Evolutionary conservation across 1,140 invertebrate genomes (phyloP).

Genomic region (Panulirus ornatus): DNA sequence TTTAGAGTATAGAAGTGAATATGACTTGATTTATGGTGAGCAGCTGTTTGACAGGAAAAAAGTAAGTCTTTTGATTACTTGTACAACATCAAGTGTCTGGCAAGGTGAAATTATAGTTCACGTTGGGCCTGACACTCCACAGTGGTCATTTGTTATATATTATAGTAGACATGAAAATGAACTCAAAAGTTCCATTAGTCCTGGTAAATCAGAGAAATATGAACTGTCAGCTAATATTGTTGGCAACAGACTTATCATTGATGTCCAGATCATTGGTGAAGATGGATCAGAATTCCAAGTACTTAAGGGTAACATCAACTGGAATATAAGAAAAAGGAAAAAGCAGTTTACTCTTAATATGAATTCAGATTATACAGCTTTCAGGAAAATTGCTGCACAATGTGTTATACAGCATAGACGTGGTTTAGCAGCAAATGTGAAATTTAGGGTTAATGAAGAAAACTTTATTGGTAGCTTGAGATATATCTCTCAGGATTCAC

Average conservation of each 20-base stretch:
- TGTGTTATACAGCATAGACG: slow-evolving; percentile 19
- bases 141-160: slow-evolving; percentile 1
- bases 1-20: slow-evolving; percentile 20
- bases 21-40: slow-evolving; percentile 3
- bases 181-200: slow-evolving; percentile 26
- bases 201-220: slow-evolving; percentile 50
- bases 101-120: slow-evolving; percentile 1
- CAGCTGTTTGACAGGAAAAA: slow-evolving; percentile 26
- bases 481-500: slow-evolving; percentile 12
- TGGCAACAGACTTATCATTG: not conserved
- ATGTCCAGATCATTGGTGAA: slow-evolving; percentile 1
- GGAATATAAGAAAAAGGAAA: slow-evolving; percentile 24
- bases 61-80: not conserved
- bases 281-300: slow-evolving; percentile 30
- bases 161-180: not conserved
- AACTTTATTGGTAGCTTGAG: slow-evolving; percentile 21
- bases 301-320: slow-evolving; percentile 22
- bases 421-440: slow-evolving; percentile 32
- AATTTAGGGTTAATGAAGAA: slow-evolving; percentile 28
- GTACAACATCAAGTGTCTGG: not conserved
- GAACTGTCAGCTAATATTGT: slow-evolving; percentile 2
- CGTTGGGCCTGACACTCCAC: slow-evolving; percentile 1
- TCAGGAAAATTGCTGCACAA: slow-evolving; percentile 8
- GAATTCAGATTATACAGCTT: slow-evolving; percentile 33
- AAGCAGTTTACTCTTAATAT: slow-evolving; percentile 41